Evolutionary conservation across 2,888 invertebrate species (phyloP).

Genomic region (Macrophya alboannulata): DNA sequence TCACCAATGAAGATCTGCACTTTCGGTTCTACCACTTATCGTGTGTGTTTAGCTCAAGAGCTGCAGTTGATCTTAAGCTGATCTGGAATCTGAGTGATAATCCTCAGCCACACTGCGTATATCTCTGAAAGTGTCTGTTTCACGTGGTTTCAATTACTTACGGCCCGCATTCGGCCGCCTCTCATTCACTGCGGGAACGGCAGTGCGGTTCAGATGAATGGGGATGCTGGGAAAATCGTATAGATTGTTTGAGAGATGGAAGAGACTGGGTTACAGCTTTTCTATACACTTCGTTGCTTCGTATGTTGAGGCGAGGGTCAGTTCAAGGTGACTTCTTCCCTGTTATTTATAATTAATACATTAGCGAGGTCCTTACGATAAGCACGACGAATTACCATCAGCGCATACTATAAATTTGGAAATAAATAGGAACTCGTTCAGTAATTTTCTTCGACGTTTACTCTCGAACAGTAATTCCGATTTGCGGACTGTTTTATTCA

Average conservation of each 20-base stretch:
- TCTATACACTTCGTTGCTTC: not conserved
- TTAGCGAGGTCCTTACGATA: not conserved
- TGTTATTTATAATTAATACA: not conserved
- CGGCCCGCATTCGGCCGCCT: constrained; percentile 67
- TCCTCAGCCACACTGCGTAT: constrained; percentile 49
- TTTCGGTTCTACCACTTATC: not conserved
- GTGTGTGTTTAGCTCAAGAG: not conserved
- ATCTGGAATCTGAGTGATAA: constrained; percentile 16
- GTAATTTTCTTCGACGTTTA: not conserved
- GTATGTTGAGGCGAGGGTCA: not conserved
- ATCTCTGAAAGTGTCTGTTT: constrained; percentile 57
- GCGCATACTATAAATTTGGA: not conserved
- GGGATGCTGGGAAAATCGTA: constrained; percentile 30
- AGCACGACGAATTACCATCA: not conserved
- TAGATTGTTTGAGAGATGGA: not conserved
- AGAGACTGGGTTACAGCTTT: not conserved
- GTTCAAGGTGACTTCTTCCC: not conserved
- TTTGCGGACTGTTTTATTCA: not conserved
- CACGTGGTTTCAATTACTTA: constrained; percentile 69
- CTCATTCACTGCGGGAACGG: constrained; percentile 52
- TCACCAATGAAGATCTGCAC: not conserved
- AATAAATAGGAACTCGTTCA: not conserved
- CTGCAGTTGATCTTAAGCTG: not conserved
- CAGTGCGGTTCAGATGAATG: constrained; percentile 36
- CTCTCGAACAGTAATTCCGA: not conserved